phyloP scores from a whole-genome alignment of 2,113 vertebrate species.

The Pluvialis apricaria region DNA sequence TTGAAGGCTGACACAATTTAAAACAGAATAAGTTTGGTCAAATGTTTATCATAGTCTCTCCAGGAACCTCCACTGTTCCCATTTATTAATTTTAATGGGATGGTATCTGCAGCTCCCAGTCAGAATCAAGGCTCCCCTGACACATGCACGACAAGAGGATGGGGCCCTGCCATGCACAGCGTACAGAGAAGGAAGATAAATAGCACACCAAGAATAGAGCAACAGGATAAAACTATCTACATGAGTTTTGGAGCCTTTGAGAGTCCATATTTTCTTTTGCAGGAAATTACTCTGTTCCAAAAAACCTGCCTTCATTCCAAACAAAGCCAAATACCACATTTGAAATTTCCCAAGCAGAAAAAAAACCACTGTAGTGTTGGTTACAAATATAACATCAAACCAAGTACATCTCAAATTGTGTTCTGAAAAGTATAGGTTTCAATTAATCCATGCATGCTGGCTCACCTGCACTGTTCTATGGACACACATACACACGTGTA shows the following conservation, averaged over 20 bases:
- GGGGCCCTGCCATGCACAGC: not conserved
- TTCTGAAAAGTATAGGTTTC: not conserved
- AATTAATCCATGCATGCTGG: not conserved
- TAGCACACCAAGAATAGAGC: not conserved
- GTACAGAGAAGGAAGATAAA: not conserved
- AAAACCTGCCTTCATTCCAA: not conserved
- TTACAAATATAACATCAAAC: not conserved
- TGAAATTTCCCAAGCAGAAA: not conserved
- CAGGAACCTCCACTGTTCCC: not conserved
- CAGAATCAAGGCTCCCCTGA: not conserved
- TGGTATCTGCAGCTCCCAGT: not conserved
- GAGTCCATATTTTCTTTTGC: not conserved
- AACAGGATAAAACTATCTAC: not conserved
- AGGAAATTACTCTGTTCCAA: not conserved
- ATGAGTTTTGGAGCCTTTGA: not conserved
- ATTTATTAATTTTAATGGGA: conserved; percentile 37
- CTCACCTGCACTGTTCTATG: not conserved
- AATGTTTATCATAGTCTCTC: not conserved
- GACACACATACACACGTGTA: not conserved
- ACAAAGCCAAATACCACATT: not conserved
- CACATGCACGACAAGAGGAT: not conserved
- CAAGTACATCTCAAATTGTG: not conserved
- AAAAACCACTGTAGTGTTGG: not conserved
- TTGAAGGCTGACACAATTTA: conserved; percentile 3
- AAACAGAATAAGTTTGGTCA: not conserved